Base-by-base conservation (phyloP, 2,113 vertebrate genomes). In the Antigone vipio region DNA sequence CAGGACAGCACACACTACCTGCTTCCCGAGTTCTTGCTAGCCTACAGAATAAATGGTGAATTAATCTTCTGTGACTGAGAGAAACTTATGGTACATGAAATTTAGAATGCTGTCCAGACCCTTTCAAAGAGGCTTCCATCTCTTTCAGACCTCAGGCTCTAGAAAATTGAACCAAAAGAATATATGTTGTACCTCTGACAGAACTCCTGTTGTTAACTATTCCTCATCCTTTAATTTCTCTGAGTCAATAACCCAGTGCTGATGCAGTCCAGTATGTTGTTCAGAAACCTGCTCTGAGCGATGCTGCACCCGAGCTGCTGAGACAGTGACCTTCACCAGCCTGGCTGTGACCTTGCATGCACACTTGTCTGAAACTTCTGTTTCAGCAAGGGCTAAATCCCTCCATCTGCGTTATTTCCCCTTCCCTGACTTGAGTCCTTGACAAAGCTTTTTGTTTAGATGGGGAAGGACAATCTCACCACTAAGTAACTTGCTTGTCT, bases 11-110 rank as follows among this genome's bases (percentile, higher is more conserved):
- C 78, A 29, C 50, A 1, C 67, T 96, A 85, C 90, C 93, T 88
- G 90, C 82, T 92, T 83, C 90, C 77, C 1, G 2, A 79, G 92
- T 78, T 82, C 92, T 38, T 76, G 66, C 81, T 95, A 76, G 77
- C 87, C 81, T 96, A 64, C 84, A 76, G 93, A 96, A 88, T 92
- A 96, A 94, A 89, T 40, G 87, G 94, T 82, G 89, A 95, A 97
- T 97, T 96, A 96, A 97, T 97, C 94, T 96, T 95, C 85, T 96
- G 94, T 94, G 95, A 95, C 95, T 82, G 94, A 94, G 92, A 94
- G 96, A 96, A 97, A 95, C 89, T 93, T 93, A 89, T 50, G 74
- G 95, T 91, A 97, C 89, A 76, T 79, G 95, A 97, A 96, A 96
- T 97, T 94, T 94, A 97, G 96, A 96, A 96, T 93, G 93, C 94